Base-by-base conservation (phyloP, 23 tunicate species). In the Ciona savignyi region DNA sequence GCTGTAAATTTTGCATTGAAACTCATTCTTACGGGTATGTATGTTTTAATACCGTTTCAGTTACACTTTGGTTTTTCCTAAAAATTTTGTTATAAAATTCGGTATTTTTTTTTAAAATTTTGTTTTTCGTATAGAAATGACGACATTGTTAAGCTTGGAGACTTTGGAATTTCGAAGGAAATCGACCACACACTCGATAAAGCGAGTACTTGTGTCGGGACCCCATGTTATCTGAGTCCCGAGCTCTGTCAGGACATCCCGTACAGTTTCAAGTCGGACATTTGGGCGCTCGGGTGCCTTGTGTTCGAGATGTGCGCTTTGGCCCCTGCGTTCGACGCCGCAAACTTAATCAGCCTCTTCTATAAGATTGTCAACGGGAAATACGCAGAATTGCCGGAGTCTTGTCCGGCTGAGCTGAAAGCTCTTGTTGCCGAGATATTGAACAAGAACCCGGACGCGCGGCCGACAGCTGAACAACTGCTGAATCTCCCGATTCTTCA, bases 201-300 rank as follows among this genome's bases (percentile, higher is more conserved):
- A 65, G 97, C 97, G 25, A 80, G 65, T 51, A 90, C 97, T n/a
- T 90, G 97, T 67, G 97, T 90, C 28, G 97, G 97, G 29, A 90
- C 97, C 25, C 97, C 97, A 1, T 90, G 97, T 30, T 90, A 90
- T 51, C 81, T 90, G 3, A 90, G 97, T 66, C 97, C 97, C 0
- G 97, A 90, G 51, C 75, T 90, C 2, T 90, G 97, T 63, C 85
- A 90, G 74, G 97, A 90, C 74, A 83, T 90, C 32, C 97, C 97
- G 23, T 90, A 90, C 82, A 83, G 73, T 79, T 90, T 80, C 72
- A 90, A 90, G 73, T 90, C 97, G 1, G 97, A 90, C 72, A 73
- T 90, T n/a, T 90, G 97, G 97, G 97, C 97, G 1, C 74, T 90
- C 28, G 97, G 97, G 11, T 90, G 97, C 51, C 51, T 90, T 6